Evolutionary conservation across 2,113 vertebrate species (phyloP).

Genomic region (Polyodon spathula): DNA sequence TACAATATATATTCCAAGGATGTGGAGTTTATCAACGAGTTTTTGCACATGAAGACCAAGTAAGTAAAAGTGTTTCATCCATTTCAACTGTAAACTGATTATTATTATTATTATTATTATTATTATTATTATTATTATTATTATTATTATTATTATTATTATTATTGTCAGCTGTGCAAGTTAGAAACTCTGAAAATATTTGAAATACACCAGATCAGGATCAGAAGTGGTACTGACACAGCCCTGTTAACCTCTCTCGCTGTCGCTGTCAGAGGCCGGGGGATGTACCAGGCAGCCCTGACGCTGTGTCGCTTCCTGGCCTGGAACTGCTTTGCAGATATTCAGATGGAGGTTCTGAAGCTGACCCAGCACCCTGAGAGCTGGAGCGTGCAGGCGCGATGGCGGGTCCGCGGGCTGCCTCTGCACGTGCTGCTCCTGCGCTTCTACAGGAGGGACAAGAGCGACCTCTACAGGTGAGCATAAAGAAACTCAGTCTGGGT

Average conservation of each 20-base stretch:
- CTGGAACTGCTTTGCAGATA: conserved; percentile 63
- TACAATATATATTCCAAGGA: conserved; percentile 68
- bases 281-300: conserved; percentile 54
- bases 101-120: too few relatives aligned
- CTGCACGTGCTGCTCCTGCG: conserved; percentile 57
- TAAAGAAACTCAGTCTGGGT: too few relatives aligned
- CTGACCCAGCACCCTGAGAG: conserved; percentile 75
- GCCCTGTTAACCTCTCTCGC: too few relatives aligned
- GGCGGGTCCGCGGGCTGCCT: conserved; percentile 72
- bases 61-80: conserved; percentile 29
- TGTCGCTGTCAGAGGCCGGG: conserved; percentile 49
- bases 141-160: too few relatives aligned
- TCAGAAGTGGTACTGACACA: too few relatives aligned
- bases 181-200: too few relatives aligned
- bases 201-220: too few relatives aligned
- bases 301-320: conserved; percentile 60
- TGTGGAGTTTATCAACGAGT: conserved; percentile 72
- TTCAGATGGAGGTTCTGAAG: conserved; percentile 72
- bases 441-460: conserved; percentile 73
- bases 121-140: too few relatives aligned
- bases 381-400: conserved; percentile 70
- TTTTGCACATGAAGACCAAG: conserved; percentile 66
- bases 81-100: too few relatives aligned
- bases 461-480: conserved; percentile 65
- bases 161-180: too few relatives aligned